Percentiles rank a stretch among this genome's conserved stretches.
Conservation (phyloP, 2,888 invertebrate species). For the Cyrtodaria siliqua region DNA sequence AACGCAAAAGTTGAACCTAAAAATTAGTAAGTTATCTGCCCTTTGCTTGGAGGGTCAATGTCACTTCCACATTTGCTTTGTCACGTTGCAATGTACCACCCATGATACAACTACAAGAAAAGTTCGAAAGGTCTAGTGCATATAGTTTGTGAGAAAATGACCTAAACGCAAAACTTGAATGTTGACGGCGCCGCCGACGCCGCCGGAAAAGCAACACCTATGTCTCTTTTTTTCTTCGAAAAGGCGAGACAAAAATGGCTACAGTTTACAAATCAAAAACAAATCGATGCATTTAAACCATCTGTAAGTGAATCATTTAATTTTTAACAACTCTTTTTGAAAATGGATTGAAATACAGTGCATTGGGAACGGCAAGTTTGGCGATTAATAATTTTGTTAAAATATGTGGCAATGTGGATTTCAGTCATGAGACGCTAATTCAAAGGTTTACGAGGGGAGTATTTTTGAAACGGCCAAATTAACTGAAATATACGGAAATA, state of each 20-base stretch:
- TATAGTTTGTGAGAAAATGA: too few relatives aligned
- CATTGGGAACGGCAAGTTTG: slow-evolving; percentile 43
- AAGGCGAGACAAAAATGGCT: slow-evolving; percentile 58
- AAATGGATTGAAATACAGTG: slow-evolving; percentile 41
- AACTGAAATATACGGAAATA: slow-evolving; percentile 40
- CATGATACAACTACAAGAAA: too few relatives aligned
- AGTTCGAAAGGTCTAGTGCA: too few relatives aligned
- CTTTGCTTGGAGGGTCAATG: too few relatives aligned
- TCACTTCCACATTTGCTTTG: too few relatives aligned
- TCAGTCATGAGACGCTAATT: slow-evolving; percentile 23
- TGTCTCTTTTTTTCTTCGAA: too few relatives aligned
- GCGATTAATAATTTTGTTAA: slow-evolving; percentile 34
- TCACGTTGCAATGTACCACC: too few relatives aligned
- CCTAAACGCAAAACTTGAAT: too few relatives aligned
- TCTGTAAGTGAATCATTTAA: slow-evolving; percentile 12
- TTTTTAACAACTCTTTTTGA: slow-evolving; percentile 40
- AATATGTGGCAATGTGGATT: slow-evolving; percentile 11
- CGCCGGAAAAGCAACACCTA: too few relatives aligned
- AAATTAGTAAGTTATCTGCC: too few relatives aligned
- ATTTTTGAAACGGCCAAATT: slow-evolving; percentile 39
- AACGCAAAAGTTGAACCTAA: too few relatives aligned
- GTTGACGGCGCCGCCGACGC: too few relatives aligned
- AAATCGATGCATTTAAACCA: slow-evolving; percentile 27
- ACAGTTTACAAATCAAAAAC: slow-evolving; percentile 21
- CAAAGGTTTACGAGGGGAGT: slow-evolving; percentile 48